Conservation (phyloP, 2,888 invertebrate genomes). For the Pseudococcus longispinus region DNA sequence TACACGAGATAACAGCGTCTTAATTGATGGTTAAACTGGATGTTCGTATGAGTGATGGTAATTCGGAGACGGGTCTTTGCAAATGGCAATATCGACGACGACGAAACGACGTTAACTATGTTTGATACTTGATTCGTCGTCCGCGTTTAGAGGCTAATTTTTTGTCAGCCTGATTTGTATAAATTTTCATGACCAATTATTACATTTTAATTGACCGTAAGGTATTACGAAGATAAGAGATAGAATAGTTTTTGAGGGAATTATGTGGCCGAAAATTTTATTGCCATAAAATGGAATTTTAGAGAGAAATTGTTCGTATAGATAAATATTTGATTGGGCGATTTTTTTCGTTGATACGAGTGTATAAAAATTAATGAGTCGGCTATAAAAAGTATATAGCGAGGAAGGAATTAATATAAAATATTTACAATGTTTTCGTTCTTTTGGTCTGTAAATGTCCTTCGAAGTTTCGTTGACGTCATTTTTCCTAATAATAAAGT, state of each 20-base stretch:
- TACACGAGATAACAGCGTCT: constrained; percentile 28
- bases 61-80: neutral
- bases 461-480: neutral
- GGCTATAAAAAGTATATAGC: neutral
- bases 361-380: neutral
- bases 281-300: too few relatives aligned
- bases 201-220: too few relatives aligned
- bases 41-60: constrained; percentile 19
- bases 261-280: neutral
- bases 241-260: neutral
- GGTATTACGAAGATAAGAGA: too few relatives aligned
- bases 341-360: neutral
- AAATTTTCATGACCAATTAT: too few relatives aligned
- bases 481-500: neutral
- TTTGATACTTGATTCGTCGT: neutral
- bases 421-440: neutral
- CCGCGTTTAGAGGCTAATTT: neutral
- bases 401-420: neutral
- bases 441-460: neutral
- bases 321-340: neutral
- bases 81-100: neutral
- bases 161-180: too few relatives aligned
- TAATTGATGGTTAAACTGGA: constrained; percentile 28
- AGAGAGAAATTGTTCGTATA: neutral
- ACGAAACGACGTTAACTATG: neutral